Percentiles rank a stretch among this genome's conserved stretches.
These are phyloP conservation scores for Dendrocincla tyrannina DNA, from an alignment of 2,797 vertebrate genomes.

Conservation along the genomic window DNA sequence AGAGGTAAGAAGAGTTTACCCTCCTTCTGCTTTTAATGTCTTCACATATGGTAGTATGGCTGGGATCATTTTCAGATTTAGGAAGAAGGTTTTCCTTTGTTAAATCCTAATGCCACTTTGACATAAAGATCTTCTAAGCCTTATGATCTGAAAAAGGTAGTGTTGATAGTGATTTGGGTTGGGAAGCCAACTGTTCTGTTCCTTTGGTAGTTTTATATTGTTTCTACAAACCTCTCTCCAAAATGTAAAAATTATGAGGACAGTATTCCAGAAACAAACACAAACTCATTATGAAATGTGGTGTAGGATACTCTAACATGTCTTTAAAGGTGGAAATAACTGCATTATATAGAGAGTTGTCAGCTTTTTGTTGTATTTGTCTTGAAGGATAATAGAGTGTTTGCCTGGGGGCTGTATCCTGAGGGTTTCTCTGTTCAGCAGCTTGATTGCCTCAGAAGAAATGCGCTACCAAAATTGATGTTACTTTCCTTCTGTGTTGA, in stretches of 20 bases:
- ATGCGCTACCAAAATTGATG: not conserved
- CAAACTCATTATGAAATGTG: not conserved
- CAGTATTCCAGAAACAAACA: not conserved
- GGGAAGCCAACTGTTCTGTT: not conserved
- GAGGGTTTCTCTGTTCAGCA: not conserved
- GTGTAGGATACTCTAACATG: not conserved
- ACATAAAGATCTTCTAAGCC: not conserved
- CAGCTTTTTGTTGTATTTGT: slow-evolving; percentile 9
- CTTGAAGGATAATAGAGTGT: not conserved
- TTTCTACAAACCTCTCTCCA: not conserved
- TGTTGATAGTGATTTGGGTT: not conserved
- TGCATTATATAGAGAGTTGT: not conserved
- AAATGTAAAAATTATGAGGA: not conserved
- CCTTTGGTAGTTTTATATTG: not conserved
- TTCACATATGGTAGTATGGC: fast-evolving
- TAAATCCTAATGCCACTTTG: not conserved
- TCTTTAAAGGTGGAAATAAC: slow-evolving; percentile 3
- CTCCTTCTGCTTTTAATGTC: not conserved
- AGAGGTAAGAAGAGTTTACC: not conserved
- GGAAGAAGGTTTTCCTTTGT: not conserved
- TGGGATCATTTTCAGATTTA: not conserved
- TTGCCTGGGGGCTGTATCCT: not conserved
- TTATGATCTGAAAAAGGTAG: not conserved
- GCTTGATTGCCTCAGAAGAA: not conserved
- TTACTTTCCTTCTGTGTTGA: not conserved